Percentiles rank a stretch among this genome's conserved stretches.
phyloP scores from a whole-genome alignment of 2,113 vertebrate genomes.

The Struthidea cinerea region DNA sequence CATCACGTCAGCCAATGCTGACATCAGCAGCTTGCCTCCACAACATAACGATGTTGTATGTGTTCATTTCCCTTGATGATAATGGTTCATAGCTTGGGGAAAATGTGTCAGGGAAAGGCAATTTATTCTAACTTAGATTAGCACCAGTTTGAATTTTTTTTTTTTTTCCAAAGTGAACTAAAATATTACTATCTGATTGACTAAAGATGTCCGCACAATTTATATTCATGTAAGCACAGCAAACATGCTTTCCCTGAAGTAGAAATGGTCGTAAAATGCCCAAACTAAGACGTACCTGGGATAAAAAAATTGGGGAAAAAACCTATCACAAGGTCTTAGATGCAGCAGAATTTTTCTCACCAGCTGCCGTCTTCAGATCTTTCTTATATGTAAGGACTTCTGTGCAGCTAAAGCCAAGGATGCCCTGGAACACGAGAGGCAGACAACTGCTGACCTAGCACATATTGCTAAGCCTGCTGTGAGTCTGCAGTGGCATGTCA shows the following conservation, averaged over 20 bases:
- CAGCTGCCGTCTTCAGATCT: neutral
- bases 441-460: neutral
- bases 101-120: neutral
- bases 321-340: neutral
- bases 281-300: neutral
- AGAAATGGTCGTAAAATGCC: neutral
- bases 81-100: neutral
- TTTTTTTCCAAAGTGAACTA: neutral
- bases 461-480: neutral
- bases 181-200: neutral
- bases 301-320: neutral
- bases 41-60: rapidly evolving
- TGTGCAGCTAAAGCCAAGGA: neutral
- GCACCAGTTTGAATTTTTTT: neutral
- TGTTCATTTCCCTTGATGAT: neutral
- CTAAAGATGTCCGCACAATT: neutral
- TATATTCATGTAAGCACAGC: neutral
- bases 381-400: neutral
- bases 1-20: neutral
- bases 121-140: neutral
- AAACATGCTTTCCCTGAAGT: neutral
- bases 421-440: neutral
- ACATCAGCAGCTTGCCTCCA: neutral
- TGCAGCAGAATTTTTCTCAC: neutral
- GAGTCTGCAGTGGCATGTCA: neutral